Conservation (phyloP, 2,797 vertebrate species). For the Oophaga sylvatica region DNA sequence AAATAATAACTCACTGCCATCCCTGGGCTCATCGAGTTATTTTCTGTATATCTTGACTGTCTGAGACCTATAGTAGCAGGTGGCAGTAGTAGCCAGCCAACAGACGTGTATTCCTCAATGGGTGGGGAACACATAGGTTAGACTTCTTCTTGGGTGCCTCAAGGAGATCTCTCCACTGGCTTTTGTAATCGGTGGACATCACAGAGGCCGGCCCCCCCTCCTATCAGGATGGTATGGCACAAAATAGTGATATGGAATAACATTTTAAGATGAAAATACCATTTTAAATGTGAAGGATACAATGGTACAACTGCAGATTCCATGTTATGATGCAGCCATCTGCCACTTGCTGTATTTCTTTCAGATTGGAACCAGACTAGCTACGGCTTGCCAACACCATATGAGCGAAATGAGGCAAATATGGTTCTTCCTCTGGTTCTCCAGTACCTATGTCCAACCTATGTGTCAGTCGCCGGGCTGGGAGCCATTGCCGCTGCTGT, state of each 20-base stretch:
- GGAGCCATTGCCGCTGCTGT: slow-evolving; percentile 74
- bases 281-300: not conserved
- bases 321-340: not conserved
- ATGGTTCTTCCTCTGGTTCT: slow-evolving; percentile 69
- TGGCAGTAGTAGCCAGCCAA: too few species aligned
- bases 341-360: slow-evolving; percentile 9
- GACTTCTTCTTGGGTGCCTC: too few species aligned
- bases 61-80: too few species aligned
- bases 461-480: slow-evolving; percentile 68
- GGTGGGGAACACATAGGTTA: too few species aligned
- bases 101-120: too few species aligned
- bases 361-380: slow-evolving; percentile 72
- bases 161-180: not conserved
- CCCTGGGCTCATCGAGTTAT: too few species aligned
- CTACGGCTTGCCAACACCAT: slow-evolving; percentile 67
- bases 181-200: too few species aligned
- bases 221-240: not conserved
- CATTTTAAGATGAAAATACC: not conserved
- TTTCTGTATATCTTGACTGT: too few species aligned
- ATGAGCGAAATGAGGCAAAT: slow-evolving; percentile 66
- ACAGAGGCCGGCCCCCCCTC: too few species aligned
- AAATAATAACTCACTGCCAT: too few species aligned
- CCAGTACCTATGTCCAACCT: slow-evolving; percentile 64
- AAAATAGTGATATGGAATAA: not conserved
- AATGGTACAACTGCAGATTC: not conserved